phyloP scores from a whole-genome alignment of 2,113 vertebrate species.

The Gobiocypris rarus region DNA sequence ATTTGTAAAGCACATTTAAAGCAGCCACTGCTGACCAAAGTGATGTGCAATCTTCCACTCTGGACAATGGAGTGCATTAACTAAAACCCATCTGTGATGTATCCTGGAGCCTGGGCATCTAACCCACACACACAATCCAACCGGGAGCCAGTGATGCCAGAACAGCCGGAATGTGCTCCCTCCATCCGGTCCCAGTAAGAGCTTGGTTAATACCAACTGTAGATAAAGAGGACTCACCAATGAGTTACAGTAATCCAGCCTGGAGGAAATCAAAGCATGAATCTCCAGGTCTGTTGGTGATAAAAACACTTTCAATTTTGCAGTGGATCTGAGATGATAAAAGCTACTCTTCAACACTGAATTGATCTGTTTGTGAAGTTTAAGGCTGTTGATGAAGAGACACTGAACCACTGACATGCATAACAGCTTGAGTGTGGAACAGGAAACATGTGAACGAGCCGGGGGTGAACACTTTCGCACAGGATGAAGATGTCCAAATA shows the following conservation, averaged over 20 bases:
- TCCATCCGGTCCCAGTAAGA: background rate
- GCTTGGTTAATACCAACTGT: background rate
- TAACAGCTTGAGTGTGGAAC: too few relatives aligned
- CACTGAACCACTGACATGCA: too few relatives aligned
- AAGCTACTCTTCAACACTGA: too few relatives aligned
- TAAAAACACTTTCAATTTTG: background rate
- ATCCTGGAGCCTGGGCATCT: background rate
- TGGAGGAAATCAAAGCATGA: background rate
- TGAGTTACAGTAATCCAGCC: background rate
- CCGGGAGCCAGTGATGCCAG: background rate
- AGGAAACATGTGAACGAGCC: too few relatives aligned
- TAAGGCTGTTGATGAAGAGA: too few relatives aligned
- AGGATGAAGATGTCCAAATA: too few relatives aligned
- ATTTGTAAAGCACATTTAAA: background rate
- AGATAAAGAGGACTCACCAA: background rate
- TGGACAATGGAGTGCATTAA: background rate
- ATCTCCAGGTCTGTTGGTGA: background rate
- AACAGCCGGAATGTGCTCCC: background rate
- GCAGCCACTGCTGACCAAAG: background rate
- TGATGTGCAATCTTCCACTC: background rate
- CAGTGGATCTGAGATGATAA: too few relatives aligned
- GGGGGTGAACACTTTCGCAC: too few relatives aligned
- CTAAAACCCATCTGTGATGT: background rate
- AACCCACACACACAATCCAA: background rate
- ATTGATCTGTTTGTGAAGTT: too few relatives aligned